These are phyloP conservation scores for Ptychoptera contaminata DNA, from an alignment of 2,888 invertebrate species.

Conservation along the genomic window DNA sequence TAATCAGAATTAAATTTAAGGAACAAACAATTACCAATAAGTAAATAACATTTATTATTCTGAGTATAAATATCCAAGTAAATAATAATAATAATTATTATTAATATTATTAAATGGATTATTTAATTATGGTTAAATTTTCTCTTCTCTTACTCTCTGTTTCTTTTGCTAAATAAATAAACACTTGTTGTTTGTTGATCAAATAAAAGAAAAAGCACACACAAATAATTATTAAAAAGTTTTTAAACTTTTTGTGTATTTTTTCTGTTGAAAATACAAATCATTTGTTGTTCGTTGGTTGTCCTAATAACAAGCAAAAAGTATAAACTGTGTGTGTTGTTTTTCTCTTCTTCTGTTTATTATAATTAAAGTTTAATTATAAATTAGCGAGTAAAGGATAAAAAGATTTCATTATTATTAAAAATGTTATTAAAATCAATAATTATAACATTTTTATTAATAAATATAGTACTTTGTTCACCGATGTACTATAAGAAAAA, in stretches of 20 bases:
- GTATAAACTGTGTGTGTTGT: neutral
- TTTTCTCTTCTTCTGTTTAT: neutral
- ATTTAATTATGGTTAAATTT: conserved; percentile 2
- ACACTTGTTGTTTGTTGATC: neutral
- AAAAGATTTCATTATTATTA: neutral
- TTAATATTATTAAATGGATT: neutral
- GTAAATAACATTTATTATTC: no score
- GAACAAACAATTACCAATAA: no score
- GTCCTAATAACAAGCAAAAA: neutral
- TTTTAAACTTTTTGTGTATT: neutral
- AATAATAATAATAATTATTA: neutral
- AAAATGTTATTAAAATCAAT: neutral
- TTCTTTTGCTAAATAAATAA: neutral
- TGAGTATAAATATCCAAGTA: conserved; percentile 1
- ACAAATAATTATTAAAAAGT: no score
- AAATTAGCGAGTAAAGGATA: neutral
- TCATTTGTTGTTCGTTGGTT: neutral
- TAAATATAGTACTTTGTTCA: conserved; percentile 13
- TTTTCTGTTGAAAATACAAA: neutral
- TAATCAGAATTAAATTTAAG: no score
- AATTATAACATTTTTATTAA: neutral
- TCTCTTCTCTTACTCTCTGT: neutral
- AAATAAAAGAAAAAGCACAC: no score
- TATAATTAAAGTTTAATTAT: neutral
- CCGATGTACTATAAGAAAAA: conserved; percentile 36